Evolutionary conservation across 2,888 invertebrate genomes (phyloP), one percentile per base, ranked within the genome.

Genomic region (Nasonia oneida): DNA sequence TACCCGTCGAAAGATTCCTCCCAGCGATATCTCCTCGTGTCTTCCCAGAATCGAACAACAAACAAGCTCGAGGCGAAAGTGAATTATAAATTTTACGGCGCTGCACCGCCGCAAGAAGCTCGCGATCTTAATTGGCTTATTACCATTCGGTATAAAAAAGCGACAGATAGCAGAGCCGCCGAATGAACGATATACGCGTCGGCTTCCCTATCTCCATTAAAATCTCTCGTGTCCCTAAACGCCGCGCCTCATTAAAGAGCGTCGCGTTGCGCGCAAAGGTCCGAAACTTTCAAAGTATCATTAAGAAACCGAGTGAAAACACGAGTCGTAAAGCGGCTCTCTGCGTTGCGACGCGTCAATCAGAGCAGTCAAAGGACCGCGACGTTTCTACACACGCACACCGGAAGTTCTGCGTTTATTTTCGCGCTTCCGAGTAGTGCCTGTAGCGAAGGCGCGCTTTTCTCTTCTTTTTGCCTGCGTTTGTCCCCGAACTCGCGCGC

Each of bases 281-380:
- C 74, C 73, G 39, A 86, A 87, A 82, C 77, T 85, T 81, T 87
- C 81, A 87, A 85, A 87, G 87, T 87, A 87, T 87, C 87, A 87
- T 87, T 87, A 87, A 87, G 87, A 85, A 85, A 81, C 42, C 79
- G 80, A 80, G 87, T 83, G 87, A 85, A 87, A 87, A 85, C 87
- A 87, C 71, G 84, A 76, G 83, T 87, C 85, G 85, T 87, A 87
- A 85, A 87, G 83, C 82, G 84, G 23, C 29, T 29, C 37, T 53
- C 53, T n/a, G 70, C 53, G 57, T 61, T 71, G 86, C 86, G 85
- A 87, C 87, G 87, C 87, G 87, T 87, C 87, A 87, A 87, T 87
- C 87, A 85, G 85, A 81, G 81, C 71, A 87, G 85, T 87, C 85
- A 83, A 87, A 87, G 87, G 82, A 87, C 71, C 82, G 87, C 82